Base-by-base conservation (phyloP, 2,113 vertebrate genomes). In the Bambusicola thoracicus region DNA sequence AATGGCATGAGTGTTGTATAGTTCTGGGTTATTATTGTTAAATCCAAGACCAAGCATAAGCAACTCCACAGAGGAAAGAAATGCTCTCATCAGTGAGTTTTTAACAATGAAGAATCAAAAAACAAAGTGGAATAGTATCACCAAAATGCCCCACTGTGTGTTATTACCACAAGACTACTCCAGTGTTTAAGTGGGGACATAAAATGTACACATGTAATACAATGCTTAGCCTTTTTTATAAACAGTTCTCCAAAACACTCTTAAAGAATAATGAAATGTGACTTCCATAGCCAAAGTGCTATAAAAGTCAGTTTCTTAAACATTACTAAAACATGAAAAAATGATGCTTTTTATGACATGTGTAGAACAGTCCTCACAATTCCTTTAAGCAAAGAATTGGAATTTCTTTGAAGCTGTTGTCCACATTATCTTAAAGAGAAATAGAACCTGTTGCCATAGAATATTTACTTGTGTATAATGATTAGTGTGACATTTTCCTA, bases 1-100 rank as follows among this genome's bases (percentile, higher is more conserved):
- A 51, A 51, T 29, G 40, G 21, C 69, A 76, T 93, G 82, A 91
- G 5, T 11, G 16, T 69, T 81, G 30, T 46, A 9, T 13, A 58
- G 53, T 75, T 85, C 59, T 81, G 89, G 90, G 65, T 93, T 77
- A 36, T 72, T 90, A 40, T 73, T 92, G 46, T 75, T 62, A 89
- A 84, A 95, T 65, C 32, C 59, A 81, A 36, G 58, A 90, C 76
- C 68, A 94, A 86, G 70, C 11, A 38, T 68, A 65, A 41, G 3
- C 48, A 53, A 49, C 34, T 73, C 59, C 48, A 43, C 1, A 18
- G 48, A 73, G 55, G 22, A 72, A 80, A 94, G 25, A 81, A 46
- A 25, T 67, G 36, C 22, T 67, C 27, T 46, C 65, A 58, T 27
- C 74, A 41, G 58, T 29, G 44, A 84, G 8, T 46, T 70, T 78